A percentile compares a stretch with the other conserved stretches of the same genome.
These are phyloP conservation scores for Anthrax anthrax DNA, from an alignment of 2,888 invertebrate species.

Conservation along the genomic window DNA sequence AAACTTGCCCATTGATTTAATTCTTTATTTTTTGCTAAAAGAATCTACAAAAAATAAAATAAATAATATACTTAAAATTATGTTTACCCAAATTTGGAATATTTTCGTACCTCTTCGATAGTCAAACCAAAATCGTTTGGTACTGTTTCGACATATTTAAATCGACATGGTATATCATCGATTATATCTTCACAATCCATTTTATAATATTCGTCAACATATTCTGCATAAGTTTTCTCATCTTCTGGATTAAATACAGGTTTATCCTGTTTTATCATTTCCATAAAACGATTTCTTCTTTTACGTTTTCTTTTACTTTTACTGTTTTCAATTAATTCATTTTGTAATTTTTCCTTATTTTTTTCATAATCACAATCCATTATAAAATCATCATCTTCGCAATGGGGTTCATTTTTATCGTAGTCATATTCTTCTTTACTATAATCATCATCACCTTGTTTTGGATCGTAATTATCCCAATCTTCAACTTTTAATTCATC, in stretches of 20 bases:
- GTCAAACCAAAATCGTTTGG: slow-evolving; percentile 86
- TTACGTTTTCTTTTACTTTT: slow-evolving; percentile 44
- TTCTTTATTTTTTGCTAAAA: slow-evolving; percentile 82
- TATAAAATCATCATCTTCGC: slow-evolving; percentile 71
- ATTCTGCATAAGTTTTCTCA: slow-evolving; percentile 63
- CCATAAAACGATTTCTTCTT: slow-evolving; percentile 60
- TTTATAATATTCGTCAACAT: slow-evolving; percentile 89
- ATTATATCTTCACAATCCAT: slow-evolving; percentile 93
- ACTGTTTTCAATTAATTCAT: slow-evolving; percentile 43
- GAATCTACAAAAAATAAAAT: slow-evolving; percentile 46
- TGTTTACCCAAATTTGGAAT: background rate
- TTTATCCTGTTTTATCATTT: slow-evolving; percentile 57
- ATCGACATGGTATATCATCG: slow-evolving; percentile 79
- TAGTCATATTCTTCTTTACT: slow-evolving; percentile 39
- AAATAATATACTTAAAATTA: slow-evolving; percentile 1
- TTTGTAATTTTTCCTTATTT: slow-evolving; percentile 37
- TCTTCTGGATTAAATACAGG: slow-evolving; percentile 70
- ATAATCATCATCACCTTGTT: slow-evolving; percentile 49
- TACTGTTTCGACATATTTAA: slow-evolving; percentile 79
- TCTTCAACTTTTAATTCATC: slow-evolving; percentile 37
- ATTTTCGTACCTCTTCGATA: slow-evolving; percentile 62
- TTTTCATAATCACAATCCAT: slow-evolving; percentile 84
- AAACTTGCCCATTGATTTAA: slow-evolving; percentile 91
- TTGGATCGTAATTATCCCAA: slow-evolving; percentile 36
- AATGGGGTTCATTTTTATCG: slow-evolving; percentile 39